Evolutionary conservation across 64 coral and sea anemone genomes (phyloP).

Genomic region (Dendrophyllia cribrosa): DNA sequence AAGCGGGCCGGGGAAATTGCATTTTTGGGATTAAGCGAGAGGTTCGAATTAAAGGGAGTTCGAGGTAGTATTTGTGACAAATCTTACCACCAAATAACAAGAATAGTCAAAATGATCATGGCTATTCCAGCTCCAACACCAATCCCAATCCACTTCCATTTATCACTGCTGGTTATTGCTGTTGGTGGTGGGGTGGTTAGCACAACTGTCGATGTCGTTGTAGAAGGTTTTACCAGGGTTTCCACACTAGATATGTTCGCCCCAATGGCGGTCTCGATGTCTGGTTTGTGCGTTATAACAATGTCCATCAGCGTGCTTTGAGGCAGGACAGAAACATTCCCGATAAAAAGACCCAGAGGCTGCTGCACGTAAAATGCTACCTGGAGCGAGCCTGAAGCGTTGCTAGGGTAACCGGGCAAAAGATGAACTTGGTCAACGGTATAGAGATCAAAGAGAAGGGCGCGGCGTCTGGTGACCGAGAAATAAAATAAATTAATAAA

Average conservation of each 20-base stretch:
- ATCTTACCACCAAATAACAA: neutral
- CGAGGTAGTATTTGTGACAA: no score
- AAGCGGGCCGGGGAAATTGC: no score
- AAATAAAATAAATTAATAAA: neutral
- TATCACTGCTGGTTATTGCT: neutral
- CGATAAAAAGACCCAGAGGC: neutral
- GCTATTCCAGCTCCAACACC: neutral
- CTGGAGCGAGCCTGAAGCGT: neutral
- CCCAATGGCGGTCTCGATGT: neutral
- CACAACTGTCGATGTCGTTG: no score
- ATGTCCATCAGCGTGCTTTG: neutral
- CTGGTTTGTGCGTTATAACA: neutral
- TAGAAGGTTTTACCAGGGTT: neutral
- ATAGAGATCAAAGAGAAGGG: neutral
- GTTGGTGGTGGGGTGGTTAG: neutral
- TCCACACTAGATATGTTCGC: neutral
- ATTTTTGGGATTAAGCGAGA: no score
- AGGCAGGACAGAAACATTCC: neutral
- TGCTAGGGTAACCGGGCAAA: conserved; percentile 53
- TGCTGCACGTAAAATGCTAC: conserved; percentile 32
- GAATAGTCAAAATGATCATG: neutral
- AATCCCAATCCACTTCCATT: neutral
- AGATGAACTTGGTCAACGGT: conserved; percentile 42
- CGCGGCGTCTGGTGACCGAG: neutral
- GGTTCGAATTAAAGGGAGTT: no score